Evolutionary conservation across 2,113 vertebrate species (phyloP).

Genomic region (Paralichthys olivaceus): DNA sequence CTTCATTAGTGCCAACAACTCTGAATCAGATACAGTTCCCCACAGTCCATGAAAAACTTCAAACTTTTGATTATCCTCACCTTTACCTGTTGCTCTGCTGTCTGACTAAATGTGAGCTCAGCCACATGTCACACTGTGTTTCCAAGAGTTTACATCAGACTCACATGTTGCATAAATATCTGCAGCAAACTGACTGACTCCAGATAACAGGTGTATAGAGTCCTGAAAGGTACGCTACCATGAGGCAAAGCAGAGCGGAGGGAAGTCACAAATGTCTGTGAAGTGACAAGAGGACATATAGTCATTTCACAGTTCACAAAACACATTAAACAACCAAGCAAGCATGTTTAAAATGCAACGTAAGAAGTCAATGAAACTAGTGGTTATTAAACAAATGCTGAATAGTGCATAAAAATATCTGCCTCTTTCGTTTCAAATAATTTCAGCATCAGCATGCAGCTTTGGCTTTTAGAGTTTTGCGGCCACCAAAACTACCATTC

Average conservation of each 20-base stretch:
- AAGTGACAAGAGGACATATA: background rate
- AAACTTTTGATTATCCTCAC: background rate
- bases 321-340: background rate
- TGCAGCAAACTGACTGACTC: too few relatives aligned
- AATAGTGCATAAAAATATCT: too few relatives aligned
- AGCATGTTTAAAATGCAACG: too few relatives aligned
- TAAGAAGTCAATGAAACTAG: too few relatives aligned
- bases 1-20: background rate
- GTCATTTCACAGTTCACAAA: background rate
- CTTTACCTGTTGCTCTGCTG: background rate
- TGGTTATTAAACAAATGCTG: too few relatives aligned
- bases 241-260: background rate
- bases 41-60: background rate
- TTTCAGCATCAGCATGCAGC: too few relatives aligned
- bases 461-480: too few relatives aligned
- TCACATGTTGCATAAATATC: background rate
- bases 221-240: background rate
- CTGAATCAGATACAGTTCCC: constrained; percentile 6
- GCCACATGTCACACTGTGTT: too few relatives aligned
- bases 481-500: too few relatives aligned
- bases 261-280: background rate
- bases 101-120: too few relatives aligned
- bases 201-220: too few relatives aligned
- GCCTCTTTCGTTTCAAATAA: too few relatives aligned
- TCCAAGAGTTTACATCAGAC: background rate